Evolutionary conservation across 2,888 invertebrate genomes (phyloP).

Genomic region (Hedya salicella): DNA sequence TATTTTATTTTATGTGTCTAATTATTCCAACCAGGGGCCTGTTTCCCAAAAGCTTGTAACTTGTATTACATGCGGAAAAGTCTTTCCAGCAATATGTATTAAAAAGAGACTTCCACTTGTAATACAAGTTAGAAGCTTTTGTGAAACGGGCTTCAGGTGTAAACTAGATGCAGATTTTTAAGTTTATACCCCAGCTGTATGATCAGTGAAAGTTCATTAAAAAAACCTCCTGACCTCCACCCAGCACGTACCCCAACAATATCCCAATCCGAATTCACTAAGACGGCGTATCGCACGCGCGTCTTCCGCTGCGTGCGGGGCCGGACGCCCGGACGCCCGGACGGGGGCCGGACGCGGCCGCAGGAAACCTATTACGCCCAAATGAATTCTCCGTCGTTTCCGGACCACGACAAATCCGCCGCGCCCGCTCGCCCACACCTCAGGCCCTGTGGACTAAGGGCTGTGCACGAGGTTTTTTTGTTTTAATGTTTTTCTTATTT

Average conservation of each 20-base stretch:
- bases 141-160: too few relatives aligned
- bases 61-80: too few relatives aligned
- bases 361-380: constrained; percentile 85
- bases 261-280: constrained; percentile 32
- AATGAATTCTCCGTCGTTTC: constrained; percentile 83
- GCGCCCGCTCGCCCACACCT: constrained; percentile 72
- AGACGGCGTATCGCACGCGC: constrained; percentile 50
- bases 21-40: too few relatives aligned
- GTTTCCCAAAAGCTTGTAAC: too few relatives aligned
- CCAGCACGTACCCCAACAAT: constrained; percentile 35
- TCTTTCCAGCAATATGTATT: too few relatives aligned
- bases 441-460: constrained; percentile 67
- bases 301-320: constrained; percentile 69
- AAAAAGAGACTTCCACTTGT: too few relatives aligned
- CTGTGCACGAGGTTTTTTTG: constrained; percentile 47
- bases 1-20: too few relatives aligned
- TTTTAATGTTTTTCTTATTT: neutral
- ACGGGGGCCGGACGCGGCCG: constrained; percentile 74
- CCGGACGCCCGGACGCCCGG: constrained; percentile 67
- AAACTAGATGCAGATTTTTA: too few relatives aligned
- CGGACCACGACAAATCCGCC: constrained; percentile 79
- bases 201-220: too few relatives aligned
- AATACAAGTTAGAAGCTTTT: too few relatives aligned
- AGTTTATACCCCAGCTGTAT: too few relatives aligned
- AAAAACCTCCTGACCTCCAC: constrained; percentile 25